Conservation (phyloP, 2,113 vertebrate genomes). For the Boulengeromyrus knoepffleri region DNA sequence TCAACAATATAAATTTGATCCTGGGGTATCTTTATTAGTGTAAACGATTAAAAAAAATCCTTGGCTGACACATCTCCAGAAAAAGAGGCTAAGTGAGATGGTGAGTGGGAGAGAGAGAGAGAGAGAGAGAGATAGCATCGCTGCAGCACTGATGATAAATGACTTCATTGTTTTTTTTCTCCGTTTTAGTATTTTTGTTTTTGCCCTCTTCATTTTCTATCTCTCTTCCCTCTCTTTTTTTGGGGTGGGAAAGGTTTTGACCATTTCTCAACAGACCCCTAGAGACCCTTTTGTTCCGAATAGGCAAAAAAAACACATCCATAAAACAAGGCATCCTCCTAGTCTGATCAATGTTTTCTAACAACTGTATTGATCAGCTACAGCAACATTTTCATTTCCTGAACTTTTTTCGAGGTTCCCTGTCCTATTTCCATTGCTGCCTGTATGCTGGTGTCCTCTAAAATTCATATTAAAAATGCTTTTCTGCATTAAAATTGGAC, state of each 20-base stretch:
- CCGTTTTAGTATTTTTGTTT: background rate
- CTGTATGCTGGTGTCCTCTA: background rate
- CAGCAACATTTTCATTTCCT: conserved; percentile 5
- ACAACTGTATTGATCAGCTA: background rate
- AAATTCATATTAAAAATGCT: background rate
- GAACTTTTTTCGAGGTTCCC: background rate
- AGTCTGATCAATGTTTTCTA: background rate
- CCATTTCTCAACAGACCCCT: background rate
- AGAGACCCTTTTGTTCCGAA: background rate
- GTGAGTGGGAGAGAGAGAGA: background rate
- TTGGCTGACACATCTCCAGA: background rate
- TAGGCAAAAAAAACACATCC: background rate
- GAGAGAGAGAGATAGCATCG: background rate
- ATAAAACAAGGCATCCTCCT: background rate
- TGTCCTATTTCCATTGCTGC: background rate
- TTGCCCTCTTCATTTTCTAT: background rate
- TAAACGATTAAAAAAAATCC: background rate
- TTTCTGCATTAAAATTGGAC: background rate
- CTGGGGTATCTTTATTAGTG: background rate
- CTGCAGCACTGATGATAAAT: background rate
- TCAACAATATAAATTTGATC: background rate
- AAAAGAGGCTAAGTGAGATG: background rate
- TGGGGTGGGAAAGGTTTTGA: background rate
- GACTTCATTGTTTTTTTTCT: background rate
- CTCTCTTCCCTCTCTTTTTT: background rate